Percentiles rank a stretch among this genome's conserved stretches.
These are phyloP conservation scores for Nesidiocoris tenuis DNA, from an alignment of 2,888 invertebrate genomes.

Conservation along the genomic window DNA sequence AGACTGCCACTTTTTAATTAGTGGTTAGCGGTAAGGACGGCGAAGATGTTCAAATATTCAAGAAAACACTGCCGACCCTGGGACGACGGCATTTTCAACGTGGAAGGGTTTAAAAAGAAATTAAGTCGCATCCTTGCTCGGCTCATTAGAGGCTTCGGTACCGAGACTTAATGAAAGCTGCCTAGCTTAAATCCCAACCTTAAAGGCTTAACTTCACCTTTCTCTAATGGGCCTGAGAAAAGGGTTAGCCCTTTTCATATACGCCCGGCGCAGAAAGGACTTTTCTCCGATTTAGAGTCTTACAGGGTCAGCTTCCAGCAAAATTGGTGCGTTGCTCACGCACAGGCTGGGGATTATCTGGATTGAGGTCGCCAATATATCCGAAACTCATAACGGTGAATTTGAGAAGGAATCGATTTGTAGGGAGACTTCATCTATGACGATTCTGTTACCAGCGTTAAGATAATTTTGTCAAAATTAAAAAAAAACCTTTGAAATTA, in stretches of 20 bases:
- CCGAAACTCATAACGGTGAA: too few species aligned
- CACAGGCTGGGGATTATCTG: not conserved
- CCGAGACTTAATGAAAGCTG: conserved; percentile 34
- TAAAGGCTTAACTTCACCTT: conserved; percentile 33
- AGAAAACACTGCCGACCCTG: conserved; percentile 4
- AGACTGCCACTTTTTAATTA: conserved; percentile 36
- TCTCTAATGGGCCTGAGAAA: not conserved
- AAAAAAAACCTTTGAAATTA: too few species aligned
- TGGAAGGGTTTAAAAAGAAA: conserved; percentile 38
- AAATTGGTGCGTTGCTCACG: not conserved
- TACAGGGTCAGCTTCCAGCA: not conserved
- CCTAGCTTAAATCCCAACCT: conserved; percentile 29
- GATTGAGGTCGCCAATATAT: not conserved
- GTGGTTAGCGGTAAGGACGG: conserved; percentile 7
- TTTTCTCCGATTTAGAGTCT: not conserved
- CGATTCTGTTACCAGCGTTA: too few species aligned
- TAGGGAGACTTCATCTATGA: too few species aligned
- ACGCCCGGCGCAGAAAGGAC: not conserved
- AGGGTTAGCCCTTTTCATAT: not conserved
- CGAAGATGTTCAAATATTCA: conserved; percentile 37
- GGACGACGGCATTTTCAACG: not conserved
- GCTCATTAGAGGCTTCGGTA: conserved; percentile 37
- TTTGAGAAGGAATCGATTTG: too few species aligned
- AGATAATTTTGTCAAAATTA: too few species aligned
- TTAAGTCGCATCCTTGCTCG: conserved; percentile 31